Percentiles rank a stretch among this genome's conserved stretches.
These are phyloP conservation scores for Drosophila burlai DNA, from an alignment of 1,140 invertebrate species.

Conservation along the genomic window DNA sequence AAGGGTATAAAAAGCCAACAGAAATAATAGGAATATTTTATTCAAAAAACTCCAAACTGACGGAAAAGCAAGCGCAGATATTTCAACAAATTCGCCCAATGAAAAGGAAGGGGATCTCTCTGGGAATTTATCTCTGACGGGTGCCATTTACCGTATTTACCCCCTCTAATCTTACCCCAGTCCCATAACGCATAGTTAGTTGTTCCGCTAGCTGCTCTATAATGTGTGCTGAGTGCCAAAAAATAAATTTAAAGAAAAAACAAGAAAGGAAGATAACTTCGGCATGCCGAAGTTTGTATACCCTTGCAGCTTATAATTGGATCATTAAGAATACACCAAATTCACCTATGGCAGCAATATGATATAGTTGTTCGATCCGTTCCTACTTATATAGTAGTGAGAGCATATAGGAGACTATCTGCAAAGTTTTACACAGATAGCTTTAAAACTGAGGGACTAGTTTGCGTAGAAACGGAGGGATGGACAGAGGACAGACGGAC, in stretches of 20 bases:
- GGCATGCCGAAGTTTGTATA: too few species aligned
- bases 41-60: slow-evolving; percentile 78
- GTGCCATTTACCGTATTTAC: slow-evolving; percentile 4
- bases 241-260: background rate
- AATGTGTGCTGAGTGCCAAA: slow-evolving; percentile 78
- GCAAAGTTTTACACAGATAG: too few species aligned
- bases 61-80: slow-evolving; percentile 75
- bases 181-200: slow-evolving; percentile 54
- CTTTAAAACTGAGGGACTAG: too few species aligned
- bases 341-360: too few species aligned
- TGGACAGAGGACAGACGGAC: too few species aligned
- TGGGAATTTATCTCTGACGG: slow-evolving; percentile 48
- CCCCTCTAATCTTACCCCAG: slow-evolving; percentile 1
- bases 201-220: slow-evolving; percentile 67
- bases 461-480: too few species aligned
- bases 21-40: slow-evolving; percentile 59
- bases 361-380: too few species aligned
- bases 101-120: background rate
- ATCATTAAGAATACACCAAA: too few species aligned
- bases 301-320: too few species aligned
- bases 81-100: slow-evolving; percentile 63
- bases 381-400: too few species aligned
- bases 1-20: slow-evolving; percentile 5
- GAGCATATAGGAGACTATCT: too few species aligned
- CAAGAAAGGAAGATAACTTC: too few species aligned